These are phyloP conservation scores for Palloptera scutellata DNA, from an alignment of 2,888 invertebrate species.

Conservation along the genomic window DNA sequence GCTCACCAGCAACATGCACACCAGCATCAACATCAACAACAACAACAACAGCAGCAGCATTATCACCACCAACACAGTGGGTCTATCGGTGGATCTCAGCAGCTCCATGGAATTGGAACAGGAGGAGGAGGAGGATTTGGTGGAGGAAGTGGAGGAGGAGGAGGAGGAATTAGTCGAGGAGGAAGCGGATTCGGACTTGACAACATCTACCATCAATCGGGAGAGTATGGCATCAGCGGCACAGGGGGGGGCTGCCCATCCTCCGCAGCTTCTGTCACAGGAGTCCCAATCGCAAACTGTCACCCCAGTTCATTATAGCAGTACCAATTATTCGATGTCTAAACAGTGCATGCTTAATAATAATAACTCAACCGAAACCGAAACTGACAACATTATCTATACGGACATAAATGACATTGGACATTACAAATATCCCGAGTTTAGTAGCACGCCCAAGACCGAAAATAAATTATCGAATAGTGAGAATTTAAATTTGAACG, in stretches of 20 bases:
- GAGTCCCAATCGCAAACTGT: conserved; percentile 62
- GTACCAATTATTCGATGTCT: conserved; percentile 66
- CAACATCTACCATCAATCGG: conserved; percentile 68
- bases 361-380: conserved; percentile 62
- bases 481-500: conserved; percentile 59
- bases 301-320: conserved; percentile 66
- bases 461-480: conserved; percentile 60
- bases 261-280: conserved; percentile 61
- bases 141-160: conserved; percentile 57
- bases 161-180: conserved; percentile 62
- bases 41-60: conserved; percentile 56
- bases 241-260: conserved; percentile 60
- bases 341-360: conserved; percentile 63
- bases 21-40: conserved; percentile 56
- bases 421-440: conserved; percentile 59
- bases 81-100: conserved; percentile 64
- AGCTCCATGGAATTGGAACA: conserved; percentile 65
- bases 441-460: conserved; percentile 48
- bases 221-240: conserved; percentile 62
- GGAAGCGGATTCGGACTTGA: conserved; percentile 65
- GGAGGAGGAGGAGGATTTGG: conserved; percentile 56
- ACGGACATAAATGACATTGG: conserved; percentile 64
- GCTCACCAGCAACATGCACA: conserved; percentile 55
- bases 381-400: conserved; percentile 64
- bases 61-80: conserved; percentile 61